These are phyloP conservation scores for Lampropteryx suffumata DNA, from an alignment of 2,888 invertebrate genomes.

Conservation along the genomic window DNA sequence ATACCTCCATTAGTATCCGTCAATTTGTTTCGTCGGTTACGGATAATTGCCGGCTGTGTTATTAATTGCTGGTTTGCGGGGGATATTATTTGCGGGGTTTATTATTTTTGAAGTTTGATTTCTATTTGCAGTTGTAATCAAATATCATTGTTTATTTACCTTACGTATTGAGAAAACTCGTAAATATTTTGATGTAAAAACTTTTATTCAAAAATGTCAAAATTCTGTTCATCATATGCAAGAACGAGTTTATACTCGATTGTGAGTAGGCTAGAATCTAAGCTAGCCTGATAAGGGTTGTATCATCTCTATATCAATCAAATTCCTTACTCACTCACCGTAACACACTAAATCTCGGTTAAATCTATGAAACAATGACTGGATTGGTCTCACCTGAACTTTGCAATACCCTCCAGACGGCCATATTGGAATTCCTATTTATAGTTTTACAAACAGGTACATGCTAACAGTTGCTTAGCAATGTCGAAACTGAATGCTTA, in stretches of 20 bases:
- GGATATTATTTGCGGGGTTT: not conserved
- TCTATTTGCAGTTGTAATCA: too few species aligned
- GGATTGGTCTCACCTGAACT: slow-evolving; percentile 62
- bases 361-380: slow-evolving; percentile 64
- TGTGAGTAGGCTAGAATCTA: too few species aligned
- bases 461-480: slow-evolving; percentile 11
- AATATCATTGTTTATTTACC: too few species aligned
- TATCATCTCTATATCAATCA: slow-evolving; percentile 38
- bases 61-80: slow-evolving; percentile 38
- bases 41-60: slow-evolving; percentile 50
- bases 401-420: slow-evolving; percentile 56
- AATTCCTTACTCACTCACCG: slow-evolving; percentile 6
- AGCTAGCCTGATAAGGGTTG: slow-evolving; percentile 25
- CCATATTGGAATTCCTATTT: slow-evolving; percentile 5
- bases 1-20: slow-evolving; percentile 49
- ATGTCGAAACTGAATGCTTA: slow-evolving; percentile 26
- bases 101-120: slow-evolving; percentile 21
- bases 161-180: too few species aligned
- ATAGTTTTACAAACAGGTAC: not conserved
- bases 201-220: too few species aligned
- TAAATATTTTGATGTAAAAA: too few species aligned
- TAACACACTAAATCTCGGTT: slow-evolving; percentile 50
- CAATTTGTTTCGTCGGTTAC: slow-evolving; percentile 52
- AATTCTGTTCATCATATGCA: too few species aligned
- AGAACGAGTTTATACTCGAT: too few species aligned